Percentiles rank a stretch among this genome's conserved stretches.
Evolutionary conservation across 2,113 vertebrate genomes (phyloP).

Genomic region (Scolopax mira): DNA sequence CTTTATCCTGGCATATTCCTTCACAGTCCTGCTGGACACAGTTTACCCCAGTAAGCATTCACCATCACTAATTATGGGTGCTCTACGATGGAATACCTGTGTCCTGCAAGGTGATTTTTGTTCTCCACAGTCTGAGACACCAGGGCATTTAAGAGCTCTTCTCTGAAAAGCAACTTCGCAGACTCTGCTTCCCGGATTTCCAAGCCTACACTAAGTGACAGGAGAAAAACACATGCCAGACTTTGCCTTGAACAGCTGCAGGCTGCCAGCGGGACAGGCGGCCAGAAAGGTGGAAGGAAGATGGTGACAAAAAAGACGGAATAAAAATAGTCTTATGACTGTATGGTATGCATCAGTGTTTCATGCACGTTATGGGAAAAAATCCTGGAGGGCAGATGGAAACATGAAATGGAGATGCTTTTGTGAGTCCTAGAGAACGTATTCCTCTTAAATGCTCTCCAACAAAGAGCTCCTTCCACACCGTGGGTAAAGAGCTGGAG

Average conservation of each 20-base stretch:
- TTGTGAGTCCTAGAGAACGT: not conserved
- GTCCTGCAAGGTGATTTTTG: not conserved
- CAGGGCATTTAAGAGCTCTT: not conserved
- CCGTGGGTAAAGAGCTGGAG: not conserved
- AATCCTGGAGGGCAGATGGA: slow-evolving; percentile 16
- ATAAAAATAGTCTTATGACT: slow-evolving; percentile 34
- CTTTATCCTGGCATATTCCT: not conserved
- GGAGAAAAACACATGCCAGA: not conserved
- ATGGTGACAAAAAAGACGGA: slow-evolving; percentile 21
- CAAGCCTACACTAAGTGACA: not conserved
- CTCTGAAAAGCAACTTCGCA: not conserved
- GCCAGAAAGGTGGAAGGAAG: slow-evolving; percentile 54
- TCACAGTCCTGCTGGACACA: not conserved
- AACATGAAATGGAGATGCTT: slow-evolving; percentile 5
- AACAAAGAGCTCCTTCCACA: not conserved
- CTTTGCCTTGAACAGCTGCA: slow-evolving; percentile 7
- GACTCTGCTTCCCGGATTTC: not conserved
- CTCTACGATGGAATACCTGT: accelerated
- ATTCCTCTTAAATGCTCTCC: not conserved
- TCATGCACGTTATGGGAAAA: not conserved
- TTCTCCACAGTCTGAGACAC: not conserved
- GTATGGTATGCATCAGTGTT: not conserved
- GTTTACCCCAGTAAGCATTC: not conserved
- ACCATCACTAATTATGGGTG: not conserved
- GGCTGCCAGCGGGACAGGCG: not conserved